Evolutionary conservation across 2,113 vertebrate genomes (phyloP).

Genomic region (Prolemur simus): DNA sequence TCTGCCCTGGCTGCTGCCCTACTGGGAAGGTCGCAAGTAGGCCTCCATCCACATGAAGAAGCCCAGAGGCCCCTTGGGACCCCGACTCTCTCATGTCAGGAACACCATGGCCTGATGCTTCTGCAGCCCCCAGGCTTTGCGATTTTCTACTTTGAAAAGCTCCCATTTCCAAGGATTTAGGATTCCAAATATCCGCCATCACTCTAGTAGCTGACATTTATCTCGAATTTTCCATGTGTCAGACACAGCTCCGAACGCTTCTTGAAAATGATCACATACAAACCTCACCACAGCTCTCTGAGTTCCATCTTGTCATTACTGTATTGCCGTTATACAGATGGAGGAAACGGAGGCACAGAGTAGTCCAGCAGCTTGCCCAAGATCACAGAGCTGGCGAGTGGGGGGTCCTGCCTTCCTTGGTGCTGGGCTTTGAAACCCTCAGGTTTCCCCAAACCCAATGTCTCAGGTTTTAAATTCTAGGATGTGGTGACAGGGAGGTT

Average conservation of each 20-base stretch:
- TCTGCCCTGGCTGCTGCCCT: background rate
- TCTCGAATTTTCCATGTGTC: background rate
- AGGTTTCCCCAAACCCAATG: background rate
- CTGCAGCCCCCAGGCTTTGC: background rate
- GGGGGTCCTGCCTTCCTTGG: background rate
- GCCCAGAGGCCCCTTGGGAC: background rate
- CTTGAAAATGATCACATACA: background rate
- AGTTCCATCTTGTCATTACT: background rate
- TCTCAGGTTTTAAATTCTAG: conserved; percentile 51
- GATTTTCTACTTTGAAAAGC: background rate
- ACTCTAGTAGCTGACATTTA: background rate
- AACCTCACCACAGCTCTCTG: background rate
- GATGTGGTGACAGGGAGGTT: background rate
- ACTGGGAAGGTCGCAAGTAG: background rate
- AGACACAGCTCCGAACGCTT: background rate
- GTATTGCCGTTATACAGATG: background rate
- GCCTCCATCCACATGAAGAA: background rate
- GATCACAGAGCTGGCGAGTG: background rate
- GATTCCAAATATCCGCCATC: conserved; percentile 25
- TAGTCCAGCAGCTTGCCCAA: background rate
- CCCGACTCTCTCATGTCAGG: background rate
- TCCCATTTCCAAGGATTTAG: conserved; percentile 33
- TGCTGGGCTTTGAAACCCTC: background rate
- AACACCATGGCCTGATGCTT: background rate
- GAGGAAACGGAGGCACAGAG: background rate